phyloP scores from a whole-genome alignment of 2,113 vertebrate genomes.

The Calyptomena viridis region DNA sequence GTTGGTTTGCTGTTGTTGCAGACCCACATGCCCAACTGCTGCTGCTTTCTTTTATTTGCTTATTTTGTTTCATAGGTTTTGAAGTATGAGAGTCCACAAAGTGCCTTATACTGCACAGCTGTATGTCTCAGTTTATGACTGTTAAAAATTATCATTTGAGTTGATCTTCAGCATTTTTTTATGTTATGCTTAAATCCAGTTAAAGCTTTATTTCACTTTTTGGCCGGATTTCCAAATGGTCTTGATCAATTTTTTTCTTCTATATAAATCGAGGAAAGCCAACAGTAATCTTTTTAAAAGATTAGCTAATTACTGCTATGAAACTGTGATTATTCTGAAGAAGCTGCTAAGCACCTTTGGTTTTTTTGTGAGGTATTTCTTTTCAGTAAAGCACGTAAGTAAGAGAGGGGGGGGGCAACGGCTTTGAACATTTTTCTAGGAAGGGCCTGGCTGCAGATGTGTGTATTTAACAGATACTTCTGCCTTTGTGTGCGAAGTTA shows the following conservation, averaged over 20 bases:
- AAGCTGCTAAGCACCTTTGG: neutral
- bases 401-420: too few species aligned
- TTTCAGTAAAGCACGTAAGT: neutral
- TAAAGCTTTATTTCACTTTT: neutral
- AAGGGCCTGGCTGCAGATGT: neutral
- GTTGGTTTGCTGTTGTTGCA: neutral
- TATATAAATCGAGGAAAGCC: neutral
- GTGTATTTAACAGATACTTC: neutral
- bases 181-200: neutral
- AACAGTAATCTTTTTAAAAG: neutral
- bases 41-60: neutral
- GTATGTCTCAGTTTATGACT: neutral
- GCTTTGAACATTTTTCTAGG: neutral
- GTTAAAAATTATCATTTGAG: neutral
- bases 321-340: neutral
- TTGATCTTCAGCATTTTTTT: neutral
- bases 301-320: neutral
- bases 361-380: neutral
- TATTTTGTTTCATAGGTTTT: neutral
- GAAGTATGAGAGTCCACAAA: neutral
- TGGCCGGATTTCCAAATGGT: neutral
- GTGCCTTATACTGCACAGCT: neutral
- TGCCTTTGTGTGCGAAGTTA: neutral
- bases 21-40: neutral
- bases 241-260: neutral